These are phyloP conservation scores for Autographa pulchrina DNA, from an alignment of 2,888 invertebrate species.

Conservation along the genomic window DNA sequence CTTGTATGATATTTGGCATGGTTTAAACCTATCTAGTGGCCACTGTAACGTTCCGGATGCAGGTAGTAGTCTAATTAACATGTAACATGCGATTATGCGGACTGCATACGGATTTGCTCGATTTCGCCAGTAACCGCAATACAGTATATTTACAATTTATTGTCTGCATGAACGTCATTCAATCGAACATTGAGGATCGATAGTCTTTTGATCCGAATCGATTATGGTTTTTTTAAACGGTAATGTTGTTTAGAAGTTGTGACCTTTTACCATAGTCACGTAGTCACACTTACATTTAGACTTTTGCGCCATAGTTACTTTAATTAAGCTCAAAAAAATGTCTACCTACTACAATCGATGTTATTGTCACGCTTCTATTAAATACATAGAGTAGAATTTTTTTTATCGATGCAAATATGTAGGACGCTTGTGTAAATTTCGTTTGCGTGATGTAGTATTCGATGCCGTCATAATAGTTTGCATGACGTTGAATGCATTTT, in stretches of 20 bases:
- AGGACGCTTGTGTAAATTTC: neutral
- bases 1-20: neutral
- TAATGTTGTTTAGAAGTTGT: too few relatives aligned
- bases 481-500: neutral
- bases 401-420: neutral
- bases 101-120: constrained; percentile 25
- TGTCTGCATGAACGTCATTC: constrained; percentile 11
- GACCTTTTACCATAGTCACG: too few relatives aligned
- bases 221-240: too few relatives aligned
- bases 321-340: too few relatives aligned
- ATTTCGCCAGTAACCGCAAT: constrained; percentile 41
- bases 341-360: too few relatives aligned
- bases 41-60: constrained; percentile 14
- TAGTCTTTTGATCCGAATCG: neutral
- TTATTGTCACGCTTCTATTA: too few relatives aligned
- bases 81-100: constrained; percentile 38
- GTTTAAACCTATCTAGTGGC: neutral
- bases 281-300: too few relatives aligned
- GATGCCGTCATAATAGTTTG: neutral
- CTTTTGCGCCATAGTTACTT: too few relatives aligned
- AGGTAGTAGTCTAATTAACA: constrained; percentile 26
- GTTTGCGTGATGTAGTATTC: constrained; percentile 1
- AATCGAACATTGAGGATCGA: neutral
- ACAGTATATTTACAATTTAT: constrained; percentile 5
- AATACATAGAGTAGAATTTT: too few relatives aligned